Conservation (phyloP, 2,888 invertebrate genomes). For the Xestia c-nigrum region DNA sequence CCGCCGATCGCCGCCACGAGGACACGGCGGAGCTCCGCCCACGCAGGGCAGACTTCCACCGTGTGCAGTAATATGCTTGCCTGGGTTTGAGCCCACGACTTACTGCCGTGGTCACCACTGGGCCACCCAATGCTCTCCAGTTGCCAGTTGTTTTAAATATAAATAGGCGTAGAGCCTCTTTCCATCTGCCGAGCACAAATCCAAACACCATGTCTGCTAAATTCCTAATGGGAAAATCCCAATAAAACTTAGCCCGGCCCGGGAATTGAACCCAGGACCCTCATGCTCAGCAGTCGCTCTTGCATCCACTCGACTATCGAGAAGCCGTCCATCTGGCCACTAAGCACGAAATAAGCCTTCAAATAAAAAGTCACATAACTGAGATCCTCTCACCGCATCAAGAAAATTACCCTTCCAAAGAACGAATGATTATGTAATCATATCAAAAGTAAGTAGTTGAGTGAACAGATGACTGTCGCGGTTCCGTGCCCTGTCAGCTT, state of each 20-base stretch:
- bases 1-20: too few species aligned
- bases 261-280: neutral
- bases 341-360: neutral
- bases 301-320: neutral
- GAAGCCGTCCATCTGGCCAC: neutral
- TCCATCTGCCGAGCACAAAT: neutral
- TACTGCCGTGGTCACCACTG: too few species aligned
- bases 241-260: neutral
- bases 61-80: too few species aligned
- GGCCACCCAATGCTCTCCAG: too few species aligned
- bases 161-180: neutral
- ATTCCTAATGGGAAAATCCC: neutral
- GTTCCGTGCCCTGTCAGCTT: constrained; percentile 51
- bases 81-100: too few species aligned
- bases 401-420: neutral
- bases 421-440: constrained; percentile 11
- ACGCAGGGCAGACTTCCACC: too few species aligned
- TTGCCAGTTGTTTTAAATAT: neutral
- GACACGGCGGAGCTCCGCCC: too few species aligned
- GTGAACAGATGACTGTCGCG: constrained; percentile 37
- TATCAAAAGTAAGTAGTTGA: constrained; percentile 28
- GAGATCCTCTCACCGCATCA: neutral
- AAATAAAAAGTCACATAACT: neutral
- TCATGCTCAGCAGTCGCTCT: neutral
- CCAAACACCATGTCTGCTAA: neutral